Base-by-base conservation (phyloP, 2,888 invertebrate species). In the Lacanobia oleracea region DNA sequence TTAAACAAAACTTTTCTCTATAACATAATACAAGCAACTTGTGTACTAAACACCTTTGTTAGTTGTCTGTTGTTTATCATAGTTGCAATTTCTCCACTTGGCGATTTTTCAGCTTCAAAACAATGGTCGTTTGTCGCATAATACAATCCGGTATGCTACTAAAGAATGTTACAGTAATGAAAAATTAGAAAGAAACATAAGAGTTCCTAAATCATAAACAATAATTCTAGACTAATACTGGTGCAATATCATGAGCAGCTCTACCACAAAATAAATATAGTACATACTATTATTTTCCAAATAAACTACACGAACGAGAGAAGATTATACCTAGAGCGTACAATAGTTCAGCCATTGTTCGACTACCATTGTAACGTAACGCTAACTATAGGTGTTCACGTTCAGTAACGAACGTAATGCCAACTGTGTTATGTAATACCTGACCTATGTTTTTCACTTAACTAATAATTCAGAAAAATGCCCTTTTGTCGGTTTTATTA, bases 311-410 rank as follows among this genome's bases (percentile, higher is more conserved):
- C n/a, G n/a, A 56, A 37, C 37, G 27, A 80, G 66, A 70, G 77
- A 70, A 72, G 77, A 83, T 86, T 79, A 78, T 45, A 76, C 63
- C 33, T 33, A 33, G 33, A 67, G 67, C 67, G 59, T 67, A 68
- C 62, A 79, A 54, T 67, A n/a, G 68, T n/a, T 64, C 67, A 57
- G n/a, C 69, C 74, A 87, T 87, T 87, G 87, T 87, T 83, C 79
- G 59, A 45, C 16, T 21, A 37, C 83, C 65, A 87, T 87, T 87
- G 87, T 85, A 75, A 78, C 63, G 85, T 79, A 82, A 84, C 71
- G 16, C 71, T 75, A 82, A 77, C 68, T 62, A 80, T 63, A 67
- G 68, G 54, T 66, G 59, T 43, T 45, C 68, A 53, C 63, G 59
- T 43, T 45, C 68, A 53, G 53, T 50, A 66, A 59, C 79, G 67